Evolutionary conservation across 1,140 invertebrate species (phyloP), one percentile per base, ranked within the genome.

Genomic region (Ostrea denselamellosa): DNA sequence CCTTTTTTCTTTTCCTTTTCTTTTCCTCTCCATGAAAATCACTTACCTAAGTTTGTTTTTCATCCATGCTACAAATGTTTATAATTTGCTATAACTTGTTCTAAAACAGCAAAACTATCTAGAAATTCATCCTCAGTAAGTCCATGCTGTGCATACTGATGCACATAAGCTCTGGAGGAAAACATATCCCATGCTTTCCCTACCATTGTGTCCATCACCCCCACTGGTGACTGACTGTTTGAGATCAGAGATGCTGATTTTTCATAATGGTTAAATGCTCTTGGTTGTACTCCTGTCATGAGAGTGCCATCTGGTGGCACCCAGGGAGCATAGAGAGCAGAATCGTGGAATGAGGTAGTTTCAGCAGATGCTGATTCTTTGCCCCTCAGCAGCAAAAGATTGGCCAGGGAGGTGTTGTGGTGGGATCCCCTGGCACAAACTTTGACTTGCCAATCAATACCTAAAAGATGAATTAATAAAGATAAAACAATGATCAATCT

Each of bases 141-240:
- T 28, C 94, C 94, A 90, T 94, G 93, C 87, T 91, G 91, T 2
- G 91, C 82, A 91, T 95, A 95, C 87, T 95, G 95, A 89, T 95
- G 94, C 28, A 95, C 93, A 86, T 94, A 95, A 4, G 94, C 94
- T 56, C 94, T 87, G 0, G 94, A 93, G 0, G 92, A 91, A 89
- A 95, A 95, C 94, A 95, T 95, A 34, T 92, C 92, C 94, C 94
- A 95, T 7, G 94, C 94, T 87, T 94, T 94, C 2, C 92, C 92
- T 19, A 95, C 86, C 56, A 94, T 91, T 12, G 88, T 86, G 62
- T 95, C 91, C 83, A 95, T 85, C 2, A 92, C 89, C 2, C 77
- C 81, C 10, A 93, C 87, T 7, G 92, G 89, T 14, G 92, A 91
- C 56, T 90, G 90, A 89, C 93, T 93, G 89, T 95, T 95, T 44